Conservation (phyloP, 53 echinoderm and acorn worm genomes). For the Paelopatides confundens region DNA sequence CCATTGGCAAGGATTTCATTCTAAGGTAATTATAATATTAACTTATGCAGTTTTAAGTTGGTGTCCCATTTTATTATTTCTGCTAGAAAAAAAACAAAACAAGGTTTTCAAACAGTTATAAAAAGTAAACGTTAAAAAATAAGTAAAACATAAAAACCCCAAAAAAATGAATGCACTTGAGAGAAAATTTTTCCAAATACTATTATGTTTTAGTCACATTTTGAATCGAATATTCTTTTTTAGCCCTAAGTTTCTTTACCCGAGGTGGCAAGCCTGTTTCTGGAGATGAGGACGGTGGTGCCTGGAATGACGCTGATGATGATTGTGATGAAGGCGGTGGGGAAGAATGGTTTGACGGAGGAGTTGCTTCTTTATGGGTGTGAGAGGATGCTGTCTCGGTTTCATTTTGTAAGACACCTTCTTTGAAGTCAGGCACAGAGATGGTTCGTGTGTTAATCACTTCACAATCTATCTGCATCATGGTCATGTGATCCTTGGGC, state of each 20-base stretch:
- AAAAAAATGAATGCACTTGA: neutral
- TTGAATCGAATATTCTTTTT: neutral
- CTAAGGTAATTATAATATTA: too few species aligned
- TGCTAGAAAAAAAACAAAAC: too few species aligned
- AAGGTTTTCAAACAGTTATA: too few species aligned
- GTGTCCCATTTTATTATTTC: too few species aligned
- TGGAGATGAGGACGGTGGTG: neutral
- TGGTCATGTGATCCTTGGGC: slow-evolving; percentile 89
- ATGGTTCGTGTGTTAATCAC: slow-evolving; percentile 94
- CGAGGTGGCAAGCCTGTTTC: neutral
- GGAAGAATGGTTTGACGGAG: slow-evolving; percentile 9
- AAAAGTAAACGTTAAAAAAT: neutral
- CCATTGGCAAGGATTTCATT: too few species aligned
- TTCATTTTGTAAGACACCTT: slow-evolving; percentile 42
- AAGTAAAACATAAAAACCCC: neutral
- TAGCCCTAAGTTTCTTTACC: neutral
- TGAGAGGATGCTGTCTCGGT: slow-evolving; percentile 34
- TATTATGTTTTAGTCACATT: neutral
- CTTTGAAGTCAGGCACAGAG: slow-evolving; percentile 73
- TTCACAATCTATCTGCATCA: slow-evolving; percentile 99
- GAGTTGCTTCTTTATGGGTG: neutral
- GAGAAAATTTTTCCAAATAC: neutral
- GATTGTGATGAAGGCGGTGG: neutral
- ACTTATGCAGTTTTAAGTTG: too few species aligned
- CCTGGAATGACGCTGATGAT: neutral